A percentile compares a stretch with the other conserved stretches of the same genome.
phyloP scores from a whole-genome alignment of 2,113 vertebrate species.

The Ailuropoda melanoleuca region DNA sequence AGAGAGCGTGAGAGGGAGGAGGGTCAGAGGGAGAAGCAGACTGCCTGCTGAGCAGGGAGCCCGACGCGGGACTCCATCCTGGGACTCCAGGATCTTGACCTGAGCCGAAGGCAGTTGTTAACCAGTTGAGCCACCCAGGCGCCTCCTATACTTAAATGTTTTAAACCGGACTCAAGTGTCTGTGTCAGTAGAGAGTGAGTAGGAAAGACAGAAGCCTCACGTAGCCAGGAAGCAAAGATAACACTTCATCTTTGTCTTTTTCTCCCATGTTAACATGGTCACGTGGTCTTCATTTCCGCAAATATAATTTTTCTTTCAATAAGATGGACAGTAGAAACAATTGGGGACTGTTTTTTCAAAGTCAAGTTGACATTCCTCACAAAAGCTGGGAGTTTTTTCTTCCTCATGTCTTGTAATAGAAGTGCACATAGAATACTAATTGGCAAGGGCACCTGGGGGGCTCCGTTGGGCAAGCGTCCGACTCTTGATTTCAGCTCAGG shows the following conservation, averaged over 20 bases:
- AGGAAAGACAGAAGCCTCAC: background rate
- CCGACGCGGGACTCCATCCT: accelerated
- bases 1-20: too few species aligned
- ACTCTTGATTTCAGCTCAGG: background rate
- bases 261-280: accelerated
- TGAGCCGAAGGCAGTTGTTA: background rate
- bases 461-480: accelerated
- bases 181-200: background rate
- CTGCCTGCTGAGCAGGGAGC: too few species aligned
- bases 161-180: background rate
- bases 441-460: background rate
- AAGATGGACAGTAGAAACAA: background rate
- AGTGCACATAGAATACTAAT: background rate
- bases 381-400: background rate
- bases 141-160: background rate
- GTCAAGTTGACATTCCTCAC: too few species aligned
- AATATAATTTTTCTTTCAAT: background rate
- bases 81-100: too few species aligned
- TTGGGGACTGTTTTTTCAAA: background rate
- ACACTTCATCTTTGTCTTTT: background rate
- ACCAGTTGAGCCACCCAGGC: background rate
- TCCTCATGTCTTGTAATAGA: background rate
- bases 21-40: too few species aligned
- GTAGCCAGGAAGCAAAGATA: background rate
- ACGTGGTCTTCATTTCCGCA: background rate